Evolutionary conservation across 2,113 vertebrate genomes (phyloP).

Genomic region (Rattus rattus): DNA sequence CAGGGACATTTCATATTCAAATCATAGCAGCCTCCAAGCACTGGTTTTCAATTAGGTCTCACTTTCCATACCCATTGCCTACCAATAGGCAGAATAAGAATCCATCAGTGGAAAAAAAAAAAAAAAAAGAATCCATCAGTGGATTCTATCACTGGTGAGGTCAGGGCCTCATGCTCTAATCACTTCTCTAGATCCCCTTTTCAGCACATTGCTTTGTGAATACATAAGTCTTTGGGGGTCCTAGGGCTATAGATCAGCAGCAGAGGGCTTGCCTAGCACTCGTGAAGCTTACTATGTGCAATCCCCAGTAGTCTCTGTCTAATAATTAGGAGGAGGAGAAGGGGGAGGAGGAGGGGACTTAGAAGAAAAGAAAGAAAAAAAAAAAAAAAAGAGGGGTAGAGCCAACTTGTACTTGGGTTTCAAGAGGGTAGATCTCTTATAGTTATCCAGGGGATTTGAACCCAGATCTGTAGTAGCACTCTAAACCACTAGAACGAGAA

Average conservation of each 20-base stretch:
- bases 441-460: neutral
- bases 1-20: neutral
- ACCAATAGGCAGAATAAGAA: too few species aligned
- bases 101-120: neutral
- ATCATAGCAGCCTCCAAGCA: neutral
- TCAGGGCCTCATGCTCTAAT: neutral
- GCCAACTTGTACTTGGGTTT: neutral
- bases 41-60: neutral
- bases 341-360: neutral
- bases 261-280: neutral
- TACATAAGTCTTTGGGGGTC: too few species aligned
- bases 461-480: neutral
- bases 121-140: neutral
- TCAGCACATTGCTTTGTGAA: neutral
- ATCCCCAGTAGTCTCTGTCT: neutral
- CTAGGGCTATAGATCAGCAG: neutral
- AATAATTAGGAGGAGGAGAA: neutral
- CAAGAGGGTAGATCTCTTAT: neutral
- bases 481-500: neutral
- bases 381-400: rapidly evolving
- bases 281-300: neutral
- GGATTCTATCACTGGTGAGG: neutral
- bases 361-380: neutral
- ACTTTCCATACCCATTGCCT: too few species aligned
- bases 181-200: neutral